These are phyloP conservation scores for Drosophila mauritiana DNA, from an alignment of 1,140 invertebrate species.

Conservation along the genomic window DNA sequence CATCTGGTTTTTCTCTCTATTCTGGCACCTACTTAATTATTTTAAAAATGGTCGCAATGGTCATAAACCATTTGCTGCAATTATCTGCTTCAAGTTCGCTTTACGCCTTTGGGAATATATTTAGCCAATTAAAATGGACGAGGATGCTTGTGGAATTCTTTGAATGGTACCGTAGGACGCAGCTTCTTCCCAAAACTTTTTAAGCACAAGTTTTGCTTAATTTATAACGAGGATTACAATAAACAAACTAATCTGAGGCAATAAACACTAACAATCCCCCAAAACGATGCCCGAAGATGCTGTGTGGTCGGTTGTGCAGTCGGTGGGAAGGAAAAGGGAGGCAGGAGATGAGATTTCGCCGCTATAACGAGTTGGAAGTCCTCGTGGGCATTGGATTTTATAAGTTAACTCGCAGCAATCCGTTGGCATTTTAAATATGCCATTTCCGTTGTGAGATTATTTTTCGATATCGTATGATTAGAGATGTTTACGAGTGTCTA, in stretches of 20 bases:
- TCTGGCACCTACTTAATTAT: too few relatives aligned
- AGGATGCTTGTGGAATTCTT: slow-evolving; percentile 17
- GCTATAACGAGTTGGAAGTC: slow-evolving; percentile 21
- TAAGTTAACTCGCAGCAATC: slow-evolving; percentile 80
- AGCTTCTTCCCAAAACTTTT: slow-evolving; percentile 57
- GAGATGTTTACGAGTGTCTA: slow-evolving; percentile 75
- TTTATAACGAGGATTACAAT: slow-evolving; percentile 83
- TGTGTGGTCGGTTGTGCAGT: slow-evolving; percentile 15
- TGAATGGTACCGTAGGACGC: slow-evolving; percentile 1
- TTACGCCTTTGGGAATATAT: slow-evolving; percentile 74
- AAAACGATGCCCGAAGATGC: slow-evolving; percentile 57
- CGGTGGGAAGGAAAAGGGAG: background rate
- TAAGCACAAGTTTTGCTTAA: slow-evolving; percentile 78
- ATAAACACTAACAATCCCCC: slow-evolving; percentile 83
- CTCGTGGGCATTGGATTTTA: slow-evolving; percentile 51
- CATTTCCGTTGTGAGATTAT: slow-evolving; percentile 79
- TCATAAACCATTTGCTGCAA: slow-evolving; percentile 80
- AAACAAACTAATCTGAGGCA: slow-evolving; percentile 82
- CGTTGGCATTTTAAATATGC: slow-evolving; percentile 80
- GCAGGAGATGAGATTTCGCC: slow-evolving; percentile 36
- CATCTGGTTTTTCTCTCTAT: too few relatives aligned
- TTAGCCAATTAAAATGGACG: slow-evolving; percentile 69
- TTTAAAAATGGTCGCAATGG: slow-evolving; percentile 27
- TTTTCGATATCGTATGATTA: slow-evolving; percentile 81
- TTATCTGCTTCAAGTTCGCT: slow-evolving; percentile 68